Conservation (phyloP, 2,113 vertebrate genomes). For the Sigmodon hispidus region DNA sequence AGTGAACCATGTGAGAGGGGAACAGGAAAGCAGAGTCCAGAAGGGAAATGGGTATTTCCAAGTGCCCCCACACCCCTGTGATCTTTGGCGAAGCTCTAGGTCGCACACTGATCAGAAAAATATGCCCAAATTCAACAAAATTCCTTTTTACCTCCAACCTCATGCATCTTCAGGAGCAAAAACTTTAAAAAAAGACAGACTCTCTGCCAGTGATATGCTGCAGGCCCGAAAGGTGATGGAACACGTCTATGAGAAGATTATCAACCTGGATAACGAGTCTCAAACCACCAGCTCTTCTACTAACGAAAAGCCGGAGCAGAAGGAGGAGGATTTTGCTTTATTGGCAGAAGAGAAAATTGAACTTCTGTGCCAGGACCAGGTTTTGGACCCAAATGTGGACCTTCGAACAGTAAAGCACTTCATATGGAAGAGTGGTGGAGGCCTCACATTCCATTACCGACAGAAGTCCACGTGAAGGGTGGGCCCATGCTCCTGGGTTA, state of each 20-base stretch:
- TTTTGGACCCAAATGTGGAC: constrained; percentile 99
- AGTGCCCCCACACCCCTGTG: constrained; percentile 98
- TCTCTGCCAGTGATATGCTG: constrained; percentile 99
- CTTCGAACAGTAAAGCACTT: constrained; percentile 96
- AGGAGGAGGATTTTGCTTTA: constrained; percentile 98
- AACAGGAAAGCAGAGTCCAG: constrained; percentile 96
- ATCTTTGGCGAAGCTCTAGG: constrained; percentile 99
- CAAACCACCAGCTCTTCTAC: constrained; percentile 98
- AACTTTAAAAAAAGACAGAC: constrained; percentile 97
- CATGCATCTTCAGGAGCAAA: constrained; percentile 99
- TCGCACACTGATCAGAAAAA: constrained; percentile 99
- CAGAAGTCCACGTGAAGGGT: constrained; percentile 91
- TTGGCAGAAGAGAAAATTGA: constrained; percentile 99
- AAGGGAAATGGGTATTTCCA: constrained; percentile 99
- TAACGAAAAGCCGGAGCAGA: constrained; percentile 96
- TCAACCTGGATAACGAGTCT: constrained; percentile 97
- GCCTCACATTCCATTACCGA: constrained; percentile 97
- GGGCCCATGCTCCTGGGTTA: constrained; percentile 49
- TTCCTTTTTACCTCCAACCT: constrained; percentile 99
- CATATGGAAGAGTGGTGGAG: constrained; percentile 99
- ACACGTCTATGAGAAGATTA: constrained; percentile 99
- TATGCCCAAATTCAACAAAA: constrained; percentile 99
- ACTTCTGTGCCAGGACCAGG: constrained; percentile 99
- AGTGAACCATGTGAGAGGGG: constrained; percentile 96
- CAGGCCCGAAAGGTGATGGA: constrained; percentile 99